These are phyloP conservation scores for Drosophila pachea DNA, from an alignment of 1,140 invertebrate species.

Conservation along the genomic window DNA sequence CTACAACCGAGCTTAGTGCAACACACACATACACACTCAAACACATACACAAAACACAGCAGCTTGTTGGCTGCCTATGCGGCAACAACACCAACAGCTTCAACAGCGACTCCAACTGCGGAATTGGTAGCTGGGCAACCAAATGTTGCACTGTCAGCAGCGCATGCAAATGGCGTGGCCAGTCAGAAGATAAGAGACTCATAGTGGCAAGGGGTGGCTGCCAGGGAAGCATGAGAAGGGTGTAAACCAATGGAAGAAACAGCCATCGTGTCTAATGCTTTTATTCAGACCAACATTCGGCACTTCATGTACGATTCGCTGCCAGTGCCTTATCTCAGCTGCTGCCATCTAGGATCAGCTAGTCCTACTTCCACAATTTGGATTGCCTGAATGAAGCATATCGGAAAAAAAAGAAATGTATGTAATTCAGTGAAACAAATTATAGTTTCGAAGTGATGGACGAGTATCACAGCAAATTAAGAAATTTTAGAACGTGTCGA, in stretches of 20 bases:
- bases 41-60: conserved; percentile 13
- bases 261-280: conserved; percentile 63
- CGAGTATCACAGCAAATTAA: no score
- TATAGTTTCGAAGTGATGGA: no score
- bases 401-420: not conserved
- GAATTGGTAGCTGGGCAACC: conserved; percentile 73
- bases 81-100: conserved; percentile 17
- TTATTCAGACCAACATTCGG: conserved; percentile 52
- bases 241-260: conserved; percentile 46
- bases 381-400: conserved; percentile 17
- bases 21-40: conserved; percentile 1
- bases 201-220: conserved; percentile 19
- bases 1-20: conserved; percentile 62
- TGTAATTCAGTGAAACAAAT: no score
- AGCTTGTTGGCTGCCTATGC: conserved; percentile 28
- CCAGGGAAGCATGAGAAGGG: conserved; percentile 16
- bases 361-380: conserved; percentile 45
- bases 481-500: no score
- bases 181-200: conserved; percentile 50
- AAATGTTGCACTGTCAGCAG: conserved; percentile 74
- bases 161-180: conserved; percentile 69
- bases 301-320: conserved; percentile 54
- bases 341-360: conserved; percentile 35
- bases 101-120: conserved; percentile 42
- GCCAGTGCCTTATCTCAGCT: conserved; percentile 15